Evolutionary conservation across 1,140 invertebrate species (phyloP).

Genomic region (Polyergus mexicanus): DNA sequence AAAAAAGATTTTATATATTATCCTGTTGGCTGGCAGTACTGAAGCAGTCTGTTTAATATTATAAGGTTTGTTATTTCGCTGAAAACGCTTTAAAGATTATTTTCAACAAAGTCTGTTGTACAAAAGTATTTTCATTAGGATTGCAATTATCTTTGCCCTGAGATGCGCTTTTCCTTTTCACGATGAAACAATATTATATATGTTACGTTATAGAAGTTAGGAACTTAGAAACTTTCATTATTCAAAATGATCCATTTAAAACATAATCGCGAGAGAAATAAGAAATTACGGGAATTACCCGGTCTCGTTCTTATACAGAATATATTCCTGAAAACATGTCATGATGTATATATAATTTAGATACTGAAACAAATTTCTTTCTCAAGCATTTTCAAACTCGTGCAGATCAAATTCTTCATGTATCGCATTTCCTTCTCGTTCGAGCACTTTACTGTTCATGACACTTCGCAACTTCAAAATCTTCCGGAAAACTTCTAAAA

Average conservation of each 20-base stretch:
- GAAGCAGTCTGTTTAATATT: background rate
- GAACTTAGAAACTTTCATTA: constrained; percentile 20
- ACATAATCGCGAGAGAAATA: constrained; percentile 23
- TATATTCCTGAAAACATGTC: background rate
- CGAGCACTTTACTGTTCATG: constrained; percentile 39
- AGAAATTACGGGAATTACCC: background rate
- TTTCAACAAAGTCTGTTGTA: too few species aligned
- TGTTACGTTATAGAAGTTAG: background rate
- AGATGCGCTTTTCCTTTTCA: background rate
- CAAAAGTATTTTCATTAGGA: too few species aligned
- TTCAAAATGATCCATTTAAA: background rate
- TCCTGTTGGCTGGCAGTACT: background rate
- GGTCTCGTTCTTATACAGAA: background rate
- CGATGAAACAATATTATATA: background rate
- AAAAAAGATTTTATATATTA: background rate
- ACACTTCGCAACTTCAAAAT: constrained; percentile 47
- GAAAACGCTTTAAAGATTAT: constrained; percentile 4
- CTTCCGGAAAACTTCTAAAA: constrained; percentile 42
- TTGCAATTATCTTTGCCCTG: constrained; percentile 50
- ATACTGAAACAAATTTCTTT: background rate
- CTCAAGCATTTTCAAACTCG: background rate
- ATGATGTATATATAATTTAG: background rate
- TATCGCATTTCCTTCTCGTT: constrained; percentile 45
- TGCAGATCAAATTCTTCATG: constrained; percentile 14
- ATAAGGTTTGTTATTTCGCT: constrained; percentile 4